These are phyloP conservation scores for Mystacides longicornis DNA, from an alignment of 2,888 invertebrate genomes.

Conservation along the genomic window DNA sequence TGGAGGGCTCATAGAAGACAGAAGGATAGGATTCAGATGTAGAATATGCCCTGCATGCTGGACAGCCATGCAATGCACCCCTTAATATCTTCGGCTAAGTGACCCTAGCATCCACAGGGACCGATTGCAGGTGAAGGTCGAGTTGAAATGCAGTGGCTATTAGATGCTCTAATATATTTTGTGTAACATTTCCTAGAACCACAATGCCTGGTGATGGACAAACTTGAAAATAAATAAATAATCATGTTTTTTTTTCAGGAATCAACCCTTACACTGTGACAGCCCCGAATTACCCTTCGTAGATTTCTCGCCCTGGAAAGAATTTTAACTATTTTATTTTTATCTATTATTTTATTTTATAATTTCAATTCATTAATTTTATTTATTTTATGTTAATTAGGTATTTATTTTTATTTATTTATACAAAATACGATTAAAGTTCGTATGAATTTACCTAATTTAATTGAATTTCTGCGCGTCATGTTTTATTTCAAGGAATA, in stretches of 20 bases:
- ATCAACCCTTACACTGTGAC: slow-evolving; percentile 56
- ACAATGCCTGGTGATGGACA: too few species aligned
- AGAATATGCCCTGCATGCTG: too few species aligned
- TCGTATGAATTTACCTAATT: background rate
- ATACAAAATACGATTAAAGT: background rate
- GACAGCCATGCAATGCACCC: too few species aligned
- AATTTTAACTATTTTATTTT: slow-evolving; percentile 29
- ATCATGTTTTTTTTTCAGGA: slow-evolving; percentile 47
- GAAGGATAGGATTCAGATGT: too few species aligned
- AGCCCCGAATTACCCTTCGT: slow-evolving; percentile 51
- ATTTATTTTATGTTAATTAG: background rate
- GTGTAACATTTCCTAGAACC: too few species aligned
- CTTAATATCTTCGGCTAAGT: too few species aligned
- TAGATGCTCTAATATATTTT: too few species aligned
- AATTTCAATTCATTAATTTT: background rate
- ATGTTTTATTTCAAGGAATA: too few species aligned
- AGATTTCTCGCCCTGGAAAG: slow-evolving; percentile 57
- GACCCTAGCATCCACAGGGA: too few species aligned
- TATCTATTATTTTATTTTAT: background rate
- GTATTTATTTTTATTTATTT: background rate
- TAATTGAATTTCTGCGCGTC: slow-evolving; percentile 22
- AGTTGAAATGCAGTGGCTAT: too few species aligned
- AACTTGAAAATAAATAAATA: background rate
- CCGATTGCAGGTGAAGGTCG: too few species aligned
- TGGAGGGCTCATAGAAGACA: too few species aligned